Evolutionary conservation across 2,888 invertebrate genomes (phyloP).

Genomic region (Drosophila mercatorum): DNA sequence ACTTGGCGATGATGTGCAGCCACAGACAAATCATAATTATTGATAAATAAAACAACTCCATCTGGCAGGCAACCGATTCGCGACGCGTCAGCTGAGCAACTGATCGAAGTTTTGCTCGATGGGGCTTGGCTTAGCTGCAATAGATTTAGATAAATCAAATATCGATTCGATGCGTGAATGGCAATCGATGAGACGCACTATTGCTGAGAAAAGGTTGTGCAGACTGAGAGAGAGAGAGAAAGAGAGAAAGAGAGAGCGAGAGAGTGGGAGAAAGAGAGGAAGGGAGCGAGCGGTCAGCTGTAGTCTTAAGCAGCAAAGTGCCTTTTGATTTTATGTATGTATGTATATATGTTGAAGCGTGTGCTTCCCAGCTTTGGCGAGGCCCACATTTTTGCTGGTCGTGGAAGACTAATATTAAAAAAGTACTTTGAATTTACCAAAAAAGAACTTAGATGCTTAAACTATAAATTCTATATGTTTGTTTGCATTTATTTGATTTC

Average conservation of each 20-base stretch:
- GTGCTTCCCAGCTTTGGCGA: too few relatives aligned
- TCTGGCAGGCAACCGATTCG: background rate
- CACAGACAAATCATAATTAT: constrained; percentile 5
- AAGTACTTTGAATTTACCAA: too few relatives aligned
- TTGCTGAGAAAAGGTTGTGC: background rate
- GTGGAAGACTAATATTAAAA: too few relatives aligned
- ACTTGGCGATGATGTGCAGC: background rate
- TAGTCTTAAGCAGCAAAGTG: too few relatives aligned
- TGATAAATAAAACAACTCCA: constrained; percentile 12
- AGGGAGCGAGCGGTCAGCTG: too few relatives aligned
- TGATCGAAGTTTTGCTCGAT: background rate
- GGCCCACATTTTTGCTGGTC: too few relatives aligned
- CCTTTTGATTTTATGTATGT: too few relatives aligned
- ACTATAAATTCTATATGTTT: too few relatives aligned
- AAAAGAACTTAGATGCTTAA: too few relatives aligned
- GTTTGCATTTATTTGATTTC: too few relatives aligned
- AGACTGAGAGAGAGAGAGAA: background rate
- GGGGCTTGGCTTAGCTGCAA: background rate
- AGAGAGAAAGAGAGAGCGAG: background rate
- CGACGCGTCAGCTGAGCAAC: constrained; percentile 1
- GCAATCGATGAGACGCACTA: background rate
- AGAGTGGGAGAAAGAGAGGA: background rate
- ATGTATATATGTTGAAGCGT: too few relatives aligned
- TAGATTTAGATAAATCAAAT: too few relatives aligned
- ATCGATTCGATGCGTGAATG: background rate